A percentile compares a stretch with the other conserved stretches of the same genome.
Conservation (phyloP, 2,113 vertebrate species). For the Tragelaphus strepsiceros region DNA sequence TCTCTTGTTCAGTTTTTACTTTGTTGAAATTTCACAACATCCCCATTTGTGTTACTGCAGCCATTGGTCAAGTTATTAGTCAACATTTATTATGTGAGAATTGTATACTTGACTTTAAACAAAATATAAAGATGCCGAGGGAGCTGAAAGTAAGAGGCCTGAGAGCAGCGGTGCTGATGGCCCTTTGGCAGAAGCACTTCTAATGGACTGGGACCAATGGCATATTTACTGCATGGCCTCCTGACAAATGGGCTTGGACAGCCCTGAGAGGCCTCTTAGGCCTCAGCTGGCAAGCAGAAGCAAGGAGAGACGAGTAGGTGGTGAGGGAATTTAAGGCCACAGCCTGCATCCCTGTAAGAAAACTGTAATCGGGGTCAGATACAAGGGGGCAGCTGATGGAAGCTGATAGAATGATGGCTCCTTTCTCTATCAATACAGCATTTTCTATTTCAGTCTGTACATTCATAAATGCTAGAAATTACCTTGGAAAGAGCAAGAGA, state of each 20-base stretch:
- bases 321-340: neutral
- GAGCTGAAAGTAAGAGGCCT: neutral
- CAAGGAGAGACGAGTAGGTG: neutral
- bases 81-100: conserved; percentile 61
- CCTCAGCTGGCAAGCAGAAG: neutral
- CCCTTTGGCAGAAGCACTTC: conserved; percentile 3
- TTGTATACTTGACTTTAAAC: conserved; percentile 35
- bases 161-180: neutral
- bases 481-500: neutral
- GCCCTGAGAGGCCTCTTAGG: neutral
- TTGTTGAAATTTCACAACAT: conserved; percentile 17
- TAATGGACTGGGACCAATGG: neutral
- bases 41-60: neutral
- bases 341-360: neutral
- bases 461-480: neutral
- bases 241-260: neutral
- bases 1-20: neutral
- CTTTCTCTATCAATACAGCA: neutral
- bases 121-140: conserved; percentile 24
- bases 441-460: neutral
- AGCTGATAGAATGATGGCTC: neutral
- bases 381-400: neutral
- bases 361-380: neutral
- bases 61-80: neutral
- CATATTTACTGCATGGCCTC: conserved; percentile 41